phyloP scores from a whole-genome alignment of 2,797 vertebrate genomes.

The Notamacropus eugenii region DNA sequence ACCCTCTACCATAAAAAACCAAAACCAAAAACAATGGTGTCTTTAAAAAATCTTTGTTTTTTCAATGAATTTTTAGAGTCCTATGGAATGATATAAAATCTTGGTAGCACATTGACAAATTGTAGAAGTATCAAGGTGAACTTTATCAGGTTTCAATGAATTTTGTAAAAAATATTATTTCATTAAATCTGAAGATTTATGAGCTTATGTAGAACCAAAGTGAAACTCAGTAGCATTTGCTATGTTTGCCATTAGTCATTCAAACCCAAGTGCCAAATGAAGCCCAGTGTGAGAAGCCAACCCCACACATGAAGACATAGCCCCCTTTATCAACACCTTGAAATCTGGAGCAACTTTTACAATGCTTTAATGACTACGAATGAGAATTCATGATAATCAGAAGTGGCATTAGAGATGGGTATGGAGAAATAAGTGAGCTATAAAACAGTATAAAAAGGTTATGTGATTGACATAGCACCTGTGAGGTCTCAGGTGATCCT shows the following conservation, averaged over 20 bases:
- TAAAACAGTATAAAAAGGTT: background rate
- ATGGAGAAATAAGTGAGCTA: background rate
- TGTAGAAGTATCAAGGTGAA: background rate
- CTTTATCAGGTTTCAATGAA: background rate
- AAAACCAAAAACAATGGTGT: background rate
- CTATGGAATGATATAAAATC: background rate
- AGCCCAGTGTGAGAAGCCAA: background rate
- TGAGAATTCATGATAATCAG: background rate
- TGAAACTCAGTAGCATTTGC: background rate
- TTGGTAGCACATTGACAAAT: background rate
- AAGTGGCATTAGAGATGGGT: background rate
- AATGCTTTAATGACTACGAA: background rate
- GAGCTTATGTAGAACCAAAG: background rate
- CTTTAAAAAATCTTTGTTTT: background rate
- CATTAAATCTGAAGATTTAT: background rate
- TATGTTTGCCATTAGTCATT: background rate
- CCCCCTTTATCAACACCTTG: background rate
- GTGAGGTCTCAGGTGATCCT: conserved; percentile 1
- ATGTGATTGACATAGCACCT: background rate
- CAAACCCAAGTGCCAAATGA: background rate
- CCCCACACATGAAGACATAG: background rate
- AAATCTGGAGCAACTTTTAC: background rate
- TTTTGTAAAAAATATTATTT: background rate
- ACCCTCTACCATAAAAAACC: background rate
- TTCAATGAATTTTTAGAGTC: background rate